Evolutionary conservation across 2,888 invertebrate genomes (phyloP).

Genomic region (Zeuzera pyrina): DNA sequence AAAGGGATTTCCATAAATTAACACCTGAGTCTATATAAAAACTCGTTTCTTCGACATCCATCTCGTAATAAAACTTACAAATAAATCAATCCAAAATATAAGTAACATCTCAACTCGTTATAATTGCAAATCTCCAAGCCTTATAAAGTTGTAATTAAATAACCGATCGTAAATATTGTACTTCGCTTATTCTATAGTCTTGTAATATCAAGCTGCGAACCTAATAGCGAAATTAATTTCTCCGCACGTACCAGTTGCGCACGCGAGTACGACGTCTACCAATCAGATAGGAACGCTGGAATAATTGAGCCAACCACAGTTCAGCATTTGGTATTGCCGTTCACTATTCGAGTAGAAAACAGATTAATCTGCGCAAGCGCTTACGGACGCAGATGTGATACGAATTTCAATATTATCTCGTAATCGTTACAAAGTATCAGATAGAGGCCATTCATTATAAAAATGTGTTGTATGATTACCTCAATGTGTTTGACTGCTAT

Average conservation of each 20-base stretch:
- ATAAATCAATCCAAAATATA: no score
- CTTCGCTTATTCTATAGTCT: no score
- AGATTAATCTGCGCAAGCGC: conserved; percentile 3
- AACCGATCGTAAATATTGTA: conserved; percentile 21
- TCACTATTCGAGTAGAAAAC: conserved; percentile 21
- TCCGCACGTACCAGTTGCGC: conserved; percentile 14
- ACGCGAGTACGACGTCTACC: conserved; percentile 19
- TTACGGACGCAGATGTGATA: conserved; percentile 24
- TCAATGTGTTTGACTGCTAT: no score
- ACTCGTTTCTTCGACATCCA: no score
- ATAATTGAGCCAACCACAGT: conserved; percentile 18
- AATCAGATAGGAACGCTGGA: conserved; percentile 16
- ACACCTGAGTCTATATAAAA: no score
- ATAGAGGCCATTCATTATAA: background rate
- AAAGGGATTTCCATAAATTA: no score
- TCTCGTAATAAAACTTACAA: no score
- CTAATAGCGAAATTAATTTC: conserved; percentile 23
- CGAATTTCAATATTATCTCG: conserved; percentile 7
- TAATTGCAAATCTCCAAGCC: no score
- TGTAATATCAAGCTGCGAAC: conserved; percentile 16
- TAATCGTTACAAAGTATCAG: background rate
- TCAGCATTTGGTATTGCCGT: conserved; percentile 11
- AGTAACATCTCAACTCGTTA: no score
- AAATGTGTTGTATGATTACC: no score
- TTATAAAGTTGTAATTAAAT: no score